A percentile compares a stretch with the other conserved stretches of the same genome.
phyloP scores from a whole-genome alignment of 2,113 vertebrate genomes.

The Dromaius novaehollandiae region DNA sequence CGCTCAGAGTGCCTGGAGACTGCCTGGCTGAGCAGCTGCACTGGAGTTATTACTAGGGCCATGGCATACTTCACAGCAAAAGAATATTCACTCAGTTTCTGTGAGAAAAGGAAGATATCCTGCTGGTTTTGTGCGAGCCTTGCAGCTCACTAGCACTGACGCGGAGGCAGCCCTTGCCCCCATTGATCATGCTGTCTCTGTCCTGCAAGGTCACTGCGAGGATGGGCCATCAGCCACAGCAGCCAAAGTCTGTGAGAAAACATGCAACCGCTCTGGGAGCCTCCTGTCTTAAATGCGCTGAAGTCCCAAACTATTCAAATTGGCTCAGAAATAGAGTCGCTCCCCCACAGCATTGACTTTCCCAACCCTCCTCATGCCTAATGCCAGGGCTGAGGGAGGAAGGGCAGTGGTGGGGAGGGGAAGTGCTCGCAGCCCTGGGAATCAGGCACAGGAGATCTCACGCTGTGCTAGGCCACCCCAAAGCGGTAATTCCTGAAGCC shows the following conservation, averaged over 20 bases:
- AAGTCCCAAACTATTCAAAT: not conserved
- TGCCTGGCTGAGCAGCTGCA: not conserved
- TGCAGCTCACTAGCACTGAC: not conserved
- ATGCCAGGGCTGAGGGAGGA: not conserved
- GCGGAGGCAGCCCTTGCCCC: not conserved
- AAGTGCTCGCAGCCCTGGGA: not conserved
- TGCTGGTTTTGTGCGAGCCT: not conserved
- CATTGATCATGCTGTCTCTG: not conserved
- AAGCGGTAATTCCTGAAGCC: not conserved
- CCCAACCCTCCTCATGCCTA: not conserved
- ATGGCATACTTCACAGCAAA: not conserved
- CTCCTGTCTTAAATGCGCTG: not conserved
- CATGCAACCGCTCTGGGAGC: not conserved
- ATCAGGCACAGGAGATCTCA: not conserved
- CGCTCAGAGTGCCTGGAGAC: not conserved
- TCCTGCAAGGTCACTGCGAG: not conserved
- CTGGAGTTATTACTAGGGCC: not conserved
- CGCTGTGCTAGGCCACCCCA: not conserved
- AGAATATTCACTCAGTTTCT: not conserved
- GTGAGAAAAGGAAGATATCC: not conserved
- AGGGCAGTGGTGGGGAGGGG: rapidly evolving
- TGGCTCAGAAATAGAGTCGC: not conserved
- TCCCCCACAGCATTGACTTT: not conserved
- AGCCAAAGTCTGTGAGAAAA: not conserved
- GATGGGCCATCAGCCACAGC: not conserved